phyloP scores from a whole-genome alignment of 1,140 invertebrate genomes.

The Nasonia vitripennis region DNA sequence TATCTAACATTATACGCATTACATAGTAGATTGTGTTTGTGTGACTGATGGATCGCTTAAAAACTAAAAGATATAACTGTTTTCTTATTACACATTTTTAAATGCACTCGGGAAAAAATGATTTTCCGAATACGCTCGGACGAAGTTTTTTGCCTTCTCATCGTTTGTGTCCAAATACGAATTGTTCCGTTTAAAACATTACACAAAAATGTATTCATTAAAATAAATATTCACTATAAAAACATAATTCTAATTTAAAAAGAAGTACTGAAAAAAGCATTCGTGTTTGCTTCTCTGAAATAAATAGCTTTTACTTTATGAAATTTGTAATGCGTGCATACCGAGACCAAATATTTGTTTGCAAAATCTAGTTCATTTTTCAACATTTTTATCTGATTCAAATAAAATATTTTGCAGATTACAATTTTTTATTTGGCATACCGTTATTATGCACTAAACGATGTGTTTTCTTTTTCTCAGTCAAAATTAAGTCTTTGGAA shows the following conservation, averaged over 20 bases:
- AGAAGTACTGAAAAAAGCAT: conserved; percentile 32
- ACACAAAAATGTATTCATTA: conserved; percentile 31
- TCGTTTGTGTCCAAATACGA: conserved; percentile 24
- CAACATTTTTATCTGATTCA: background rate
- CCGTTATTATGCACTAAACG: background rate
- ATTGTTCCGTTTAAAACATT: conserved; percentile 37
- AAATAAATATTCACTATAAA: conserved; percentile 49
- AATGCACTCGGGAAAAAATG: conserved; percentile 42
- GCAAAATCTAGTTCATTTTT: background rate
- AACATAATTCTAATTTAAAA: conserved; percentile 40
- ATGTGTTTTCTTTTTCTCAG: background rate
- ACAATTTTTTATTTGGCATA: background rate
- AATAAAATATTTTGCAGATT: background rate
- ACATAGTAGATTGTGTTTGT: conserved; percentile 55
- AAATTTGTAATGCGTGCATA: background rate
- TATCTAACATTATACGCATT: conserved; percentile 33
- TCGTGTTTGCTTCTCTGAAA: conserved; percentile 17
- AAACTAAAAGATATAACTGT: conserved; percentile 22
- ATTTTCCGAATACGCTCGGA: conserved; percentile 11
- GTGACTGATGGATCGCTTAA: conserved; percentile 63
- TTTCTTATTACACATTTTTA: conserved; percentile 42
- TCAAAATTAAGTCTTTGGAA: background rate
- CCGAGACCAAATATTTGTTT: background rate
- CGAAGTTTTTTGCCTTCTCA: conserved; percentile 10
- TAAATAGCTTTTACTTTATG: background rate